These are phyloP conservation scores for Phataginus tetradactyla DNA, from an alignment of 2,797 vertebrate species.

Conservation along the genomic window DNA sequence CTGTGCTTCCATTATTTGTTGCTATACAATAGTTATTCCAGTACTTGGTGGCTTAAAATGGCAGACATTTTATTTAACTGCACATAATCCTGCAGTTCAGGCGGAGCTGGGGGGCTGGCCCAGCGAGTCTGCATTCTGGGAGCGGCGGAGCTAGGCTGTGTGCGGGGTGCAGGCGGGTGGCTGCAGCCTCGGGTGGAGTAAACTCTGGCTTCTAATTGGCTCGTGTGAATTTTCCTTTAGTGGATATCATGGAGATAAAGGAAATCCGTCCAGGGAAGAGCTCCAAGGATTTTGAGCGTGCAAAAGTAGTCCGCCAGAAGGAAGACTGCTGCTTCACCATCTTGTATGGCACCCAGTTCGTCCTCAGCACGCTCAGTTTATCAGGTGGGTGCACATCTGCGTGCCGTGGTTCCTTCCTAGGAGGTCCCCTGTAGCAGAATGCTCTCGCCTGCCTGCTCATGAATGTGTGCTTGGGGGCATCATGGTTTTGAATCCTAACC, in stretches of 20 bases:
- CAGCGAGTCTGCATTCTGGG: not conserved
- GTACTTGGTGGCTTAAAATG: not conserved
- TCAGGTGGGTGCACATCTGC: slow-evolving; percentile 88
- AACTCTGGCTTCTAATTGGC: slow-evolving; percentile 48
- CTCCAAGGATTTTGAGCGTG: slow-evolving; percentile 97
- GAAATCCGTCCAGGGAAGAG: slow-evolving; percentile 95
- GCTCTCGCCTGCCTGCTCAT: not conserved
- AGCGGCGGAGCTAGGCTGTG: rapidly evolving
- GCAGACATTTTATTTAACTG: not conserved
- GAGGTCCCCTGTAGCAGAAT: not conserved
- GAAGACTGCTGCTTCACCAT: slow-evolving; percentile 94
- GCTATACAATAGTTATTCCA: not conserved
- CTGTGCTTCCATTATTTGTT: not conserved
- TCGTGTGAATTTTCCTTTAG: slow-evolving; percentile 83
- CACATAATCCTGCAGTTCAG: not conserved
- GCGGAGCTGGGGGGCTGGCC: not conserved
- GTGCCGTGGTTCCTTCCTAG: not conserved
- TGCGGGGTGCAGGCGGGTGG: not conserved
- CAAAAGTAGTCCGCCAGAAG: slow-evolving; percentile 86
- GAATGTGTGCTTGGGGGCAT: rapidly evolving
- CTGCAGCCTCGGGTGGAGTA: rapidly evolving
- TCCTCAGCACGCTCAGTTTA: slow-evolving; percentile 96
- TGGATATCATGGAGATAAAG: slow-evolving; percentile 96
- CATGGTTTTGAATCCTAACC: not conserved
- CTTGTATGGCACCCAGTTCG: slow-evolving; percentile 95